Percentiles rank a stretch among this genome's conserved stretches.
phyloP scores from a whole-genome alignment of 2,113 vertebrate genomes.

The Chaetodon trifascialis region DNA sequence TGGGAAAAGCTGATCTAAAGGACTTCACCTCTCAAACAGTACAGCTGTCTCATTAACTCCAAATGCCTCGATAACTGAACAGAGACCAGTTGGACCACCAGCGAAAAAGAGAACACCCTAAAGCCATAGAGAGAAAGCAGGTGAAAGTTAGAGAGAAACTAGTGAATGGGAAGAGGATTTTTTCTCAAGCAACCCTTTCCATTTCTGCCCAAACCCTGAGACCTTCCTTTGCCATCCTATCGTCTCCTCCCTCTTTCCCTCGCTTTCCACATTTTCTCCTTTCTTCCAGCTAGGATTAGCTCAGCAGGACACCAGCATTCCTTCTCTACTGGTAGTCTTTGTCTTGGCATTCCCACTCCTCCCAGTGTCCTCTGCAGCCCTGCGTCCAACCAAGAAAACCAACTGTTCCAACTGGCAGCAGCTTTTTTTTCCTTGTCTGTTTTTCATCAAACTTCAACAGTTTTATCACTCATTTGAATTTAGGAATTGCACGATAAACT shows the following conservation, averaged over 20 bases:
- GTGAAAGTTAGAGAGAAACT: conserved; percentile 61
- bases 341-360: conserved; percentile 90
- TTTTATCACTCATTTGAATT: neutral
- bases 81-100: conserved; percentile 76
- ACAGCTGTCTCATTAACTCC: conserved; percentile 80
- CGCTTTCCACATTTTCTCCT: conserved; percentile 80
- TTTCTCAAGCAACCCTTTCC: conserved; percentile 69
- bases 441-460: neutral
- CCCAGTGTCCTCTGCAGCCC: conserved; percentile 88
- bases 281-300: conserved; percentile 89
- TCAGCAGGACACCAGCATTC: conserved; percentile 88
- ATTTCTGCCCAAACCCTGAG: conserved; percentile 63
- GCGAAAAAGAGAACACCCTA: conserved; percentile 67
- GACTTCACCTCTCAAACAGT: conserved; percentile 67
- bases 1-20: conserved; percentile 68
- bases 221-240: conserved; percentile 72
- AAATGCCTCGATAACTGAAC: conserved; percentile 62
- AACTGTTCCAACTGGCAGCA: conserved; percentile 46
- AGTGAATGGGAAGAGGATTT: conserved; percentile 68
- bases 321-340: conserved; percentile 90
- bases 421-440: neutral
- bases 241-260: conserved; percentile 77
- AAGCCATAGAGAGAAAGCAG: conserved; percentile 71
- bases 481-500: neutral
- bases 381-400: conserved; percentile 67